Percentiles rank a stretch among this genome's conserved stretches.
Evolutionary conservation across 2,888 invertebrate species (phyloP).

Genomic region (Molanna angustata): DNA sequence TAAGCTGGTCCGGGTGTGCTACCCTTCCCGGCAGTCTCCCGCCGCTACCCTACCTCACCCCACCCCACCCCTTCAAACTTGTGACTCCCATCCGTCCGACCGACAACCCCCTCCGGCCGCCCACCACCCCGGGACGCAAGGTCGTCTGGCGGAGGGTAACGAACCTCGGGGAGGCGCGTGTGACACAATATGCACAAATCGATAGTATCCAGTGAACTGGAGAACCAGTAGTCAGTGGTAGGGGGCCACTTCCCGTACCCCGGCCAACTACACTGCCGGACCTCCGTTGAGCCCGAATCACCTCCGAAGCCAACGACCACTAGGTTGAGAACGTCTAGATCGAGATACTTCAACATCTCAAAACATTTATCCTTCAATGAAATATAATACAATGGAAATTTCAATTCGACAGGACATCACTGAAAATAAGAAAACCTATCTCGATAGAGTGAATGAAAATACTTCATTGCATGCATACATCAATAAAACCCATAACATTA

Average conservation of each 20-base stretch:
- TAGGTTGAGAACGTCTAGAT: conserved; percentile 6
- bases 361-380: no score
- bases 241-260: neutral
- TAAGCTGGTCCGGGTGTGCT: conserved; percentile 20
- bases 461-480: no score
- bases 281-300: conserved; percentile 5
- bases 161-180: conserved; percentile 37
- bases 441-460: no score
- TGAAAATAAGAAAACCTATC: no score
- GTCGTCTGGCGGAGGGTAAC: conserved; percentile 32
- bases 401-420: no score
- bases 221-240: no score
- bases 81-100: neutral
- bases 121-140: conserved; percentile 25
- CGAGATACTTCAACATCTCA: conserved; percentile 4
- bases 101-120: neutral
- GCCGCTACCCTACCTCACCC: neutral
- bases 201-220: conserved; percentile 36
- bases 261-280: conserved; percentile 1
- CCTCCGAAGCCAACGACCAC: conserved; percentile 2
- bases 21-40: neutral
- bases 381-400: no score
- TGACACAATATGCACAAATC: conserved; percentile 44
- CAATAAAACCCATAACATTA: no score
- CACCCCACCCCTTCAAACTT: conserved; percentile 4